Conservation (phyloP, 2,888 invertebrate species). For the Laspeyria flexula region DNA sequence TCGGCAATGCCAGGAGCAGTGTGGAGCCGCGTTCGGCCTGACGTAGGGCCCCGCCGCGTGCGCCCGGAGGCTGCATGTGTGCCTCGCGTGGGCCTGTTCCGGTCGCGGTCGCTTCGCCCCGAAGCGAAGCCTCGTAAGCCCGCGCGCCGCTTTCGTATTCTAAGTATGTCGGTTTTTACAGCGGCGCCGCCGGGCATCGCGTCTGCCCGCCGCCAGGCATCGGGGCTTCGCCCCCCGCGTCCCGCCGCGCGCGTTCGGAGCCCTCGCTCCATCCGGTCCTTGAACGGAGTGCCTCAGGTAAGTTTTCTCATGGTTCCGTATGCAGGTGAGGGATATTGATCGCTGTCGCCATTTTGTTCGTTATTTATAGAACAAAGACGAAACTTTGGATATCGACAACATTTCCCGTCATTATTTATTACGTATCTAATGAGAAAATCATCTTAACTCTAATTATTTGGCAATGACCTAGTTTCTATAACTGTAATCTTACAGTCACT, state of each 20-base stretch:
- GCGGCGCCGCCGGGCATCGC: conserved; percentile 78
- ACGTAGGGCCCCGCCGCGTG: conserved; percentile 78
- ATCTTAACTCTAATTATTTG: no score
- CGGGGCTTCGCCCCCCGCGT: conserved; percentile 69
- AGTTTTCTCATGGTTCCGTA: conserved; percentile 66
- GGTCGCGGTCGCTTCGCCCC: conserved; percentile 70
- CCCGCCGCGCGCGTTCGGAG: conserved; percentile 82
- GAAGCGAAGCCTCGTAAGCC: conserved; percentile 74
- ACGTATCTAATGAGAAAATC: background rate
- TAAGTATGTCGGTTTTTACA: conserved; percentile 82
- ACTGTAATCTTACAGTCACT: no score
- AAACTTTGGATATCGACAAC: conserved; percentile 13
- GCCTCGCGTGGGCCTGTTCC: conserved; percentile 75
- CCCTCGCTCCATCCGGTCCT: conserved; percentile 77
- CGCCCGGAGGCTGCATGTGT: conserved; percentile 78
- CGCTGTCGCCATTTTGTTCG: conserved; percentile 76
- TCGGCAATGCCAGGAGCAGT: conserved; percentile 35
- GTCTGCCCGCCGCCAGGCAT: conserved; percentile 77
- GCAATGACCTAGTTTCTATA: no score
- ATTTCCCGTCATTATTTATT: background rate
- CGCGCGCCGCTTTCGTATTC: conserved; percentile 76
- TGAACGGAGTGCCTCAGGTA: conserved; percentile 72
- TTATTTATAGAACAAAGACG: conserved; percentile 44
- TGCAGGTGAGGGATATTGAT: conserved; percentile 69
- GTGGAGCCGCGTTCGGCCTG: conserved; percentile 67